These are phyloP conservation scores for Clarias pachynema DNA, from an alignment of 2,797 vertebrate species.

Conservation along the genomic window DNA sequence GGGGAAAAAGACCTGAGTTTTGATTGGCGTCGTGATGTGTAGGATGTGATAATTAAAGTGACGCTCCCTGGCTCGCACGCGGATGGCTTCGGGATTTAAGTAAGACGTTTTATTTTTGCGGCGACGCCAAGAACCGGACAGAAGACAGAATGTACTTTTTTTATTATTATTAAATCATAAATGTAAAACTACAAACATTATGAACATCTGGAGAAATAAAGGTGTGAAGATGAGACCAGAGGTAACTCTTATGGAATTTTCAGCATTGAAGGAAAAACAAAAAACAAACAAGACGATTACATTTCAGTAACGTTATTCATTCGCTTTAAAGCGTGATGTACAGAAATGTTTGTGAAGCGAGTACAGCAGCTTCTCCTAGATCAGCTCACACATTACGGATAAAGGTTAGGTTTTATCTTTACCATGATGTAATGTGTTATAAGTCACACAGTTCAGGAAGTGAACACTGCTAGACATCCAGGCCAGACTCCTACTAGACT, in stretches of 20 bases:
- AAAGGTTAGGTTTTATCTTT: too few species aligned
- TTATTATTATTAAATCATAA: too few species aligned
- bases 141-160: too few species aligned
- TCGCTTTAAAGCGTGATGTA: neutral
- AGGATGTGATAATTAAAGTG: conserved; percentile 66
- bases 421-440: too few species aligned
- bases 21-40: conserved; percentile 61
- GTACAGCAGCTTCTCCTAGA: neutral
- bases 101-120: neutral
- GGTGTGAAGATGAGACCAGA: too few species aligned
- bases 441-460: too few species aligned
- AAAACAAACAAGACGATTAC: too few species aligned
- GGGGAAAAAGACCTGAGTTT: conserved; percentile 66
- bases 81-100: conserved; percentile 38
- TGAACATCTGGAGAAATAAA: neutral
- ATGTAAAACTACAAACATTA: neutral
- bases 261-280: too few species aligned
- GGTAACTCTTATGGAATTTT: too few species aligned
- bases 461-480: too few species aligned
- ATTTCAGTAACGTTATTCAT: too few species aligned
- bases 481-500: too few species aligned
- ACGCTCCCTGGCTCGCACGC: conserved; percentile 58
- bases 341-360: neutral
- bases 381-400: neutral
- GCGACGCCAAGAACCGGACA: neutral